Evolutionary conservation across 2,113 vertebrate species (phyloP), one percentile per base, ranked within the genome.

Genomic region (Vidua macroura): DNA sequence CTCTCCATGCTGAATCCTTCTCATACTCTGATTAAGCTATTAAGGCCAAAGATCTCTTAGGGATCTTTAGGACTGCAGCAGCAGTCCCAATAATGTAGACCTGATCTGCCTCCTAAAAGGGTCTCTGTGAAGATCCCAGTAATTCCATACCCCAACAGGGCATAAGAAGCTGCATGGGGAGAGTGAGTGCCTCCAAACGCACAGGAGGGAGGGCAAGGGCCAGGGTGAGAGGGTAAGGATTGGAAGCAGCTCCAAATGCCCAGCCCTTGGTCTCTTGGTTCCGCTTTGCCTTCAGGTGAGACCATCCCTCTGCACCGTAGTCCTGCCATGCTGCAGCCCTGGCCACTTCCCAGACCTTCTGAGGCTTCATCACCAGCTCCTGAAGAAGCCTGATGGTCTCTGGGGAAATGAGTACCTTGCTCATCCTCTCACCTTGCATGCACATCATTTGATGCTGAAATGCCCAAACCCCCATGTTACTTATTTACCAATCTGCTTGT

Each of bases 161-260:
- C 6, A 7, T 16, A 15, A 46, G 52, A 75, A 78, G 52, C 43
- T 82, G 39, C 22, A 2, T 7, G 23, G 41, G 51, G n/a, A 51
- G 31, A 78, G 21, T 1, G 4, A 39, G 44, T 13, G 9, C 13
- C 74, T 81, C 43, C 21, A 31, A 81, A 44, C 3, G 6, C 23
- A 52, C 30, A 16, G 46, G 35, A 91, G 21, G 22, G 31, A 56
- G 16, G 20, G 13, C 2, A 6, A 73, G 62, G 52, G 39, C n/a
- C 39, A 46, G 33, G 41, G 17, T 0, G 0, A 56, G 31, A 49
- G 16, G 9, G 6, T 58, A 15, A 51, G 59, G 39, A 28, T 1
- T 19, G 22, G 44, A 39, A 92, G 23, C 33, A 73, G 77, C 15
- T 83, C 56, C 80, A 7, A 27, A 48, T 77, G 64, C 53, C 39